Evolutionary conservation across 2,797 vertebrate genomes (phyloP).

Genomic region (Urocyon cinereoargenteus): DNA sequence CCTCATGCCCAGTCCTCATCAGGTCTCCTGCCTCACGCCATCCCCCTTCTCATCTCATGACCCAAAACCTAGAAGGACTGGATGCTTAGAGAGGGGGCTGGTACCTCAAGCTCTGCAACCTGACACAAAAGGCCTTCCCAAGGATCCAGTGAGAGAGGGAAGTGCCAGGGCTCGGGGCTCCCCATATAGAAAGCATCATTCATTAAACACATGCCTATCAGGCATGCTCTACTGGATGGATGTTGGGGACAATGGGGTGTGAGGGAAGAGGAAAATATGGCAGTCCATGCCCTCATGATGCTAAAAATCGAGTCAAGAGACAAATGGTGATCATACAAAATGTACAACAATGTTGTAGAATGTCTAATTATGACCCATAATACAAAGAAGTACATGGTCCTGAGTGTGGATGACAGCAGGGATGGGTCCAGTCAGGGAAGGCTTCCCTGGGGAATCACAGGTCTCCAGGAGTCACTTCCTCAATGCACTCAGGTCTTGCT

Average conservation of each 20-base stretch:
- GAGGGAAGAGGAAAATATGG: no score
- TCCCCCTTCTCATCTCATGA: accelerated
- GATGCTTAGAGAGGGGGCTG: neutral
- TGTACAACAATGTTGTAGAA: neutral
- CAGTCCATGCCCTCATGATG: neutral
- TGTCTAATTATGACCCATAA: accelerated
- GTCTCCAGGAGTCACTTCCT: neutral
- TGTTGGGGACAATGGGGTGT: accelerated
- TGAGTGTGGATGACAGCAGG: neutral
- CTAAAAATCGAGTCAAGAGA: neutral
- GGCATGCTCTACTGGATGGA: neutral
- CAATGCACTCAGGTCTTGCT: neutral
- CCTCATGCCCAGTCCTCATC: neutral
- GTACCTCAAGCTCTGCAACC: no score
- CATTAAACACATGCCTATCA: accelerated
- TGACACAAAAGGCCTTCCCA: no score
- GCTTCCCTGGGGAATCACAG: neutral
- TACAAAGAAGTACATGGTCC: accelerated
- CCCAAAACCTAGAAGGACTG: neutral
- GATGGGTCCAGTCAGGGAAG: neutral
- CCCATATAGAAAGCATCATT: accelerated
- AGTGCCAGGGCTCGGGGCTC: neutral
- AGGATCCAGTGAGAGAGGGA: no score
- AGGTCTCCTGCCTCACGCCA: neutral
- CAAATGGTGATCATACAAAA: neutral